Evolutionary conservation across 2,113 vertebrate species (phyloP), one percentile per base, ranked within the genome.

Genomic region (Gobius niger): DNA sequence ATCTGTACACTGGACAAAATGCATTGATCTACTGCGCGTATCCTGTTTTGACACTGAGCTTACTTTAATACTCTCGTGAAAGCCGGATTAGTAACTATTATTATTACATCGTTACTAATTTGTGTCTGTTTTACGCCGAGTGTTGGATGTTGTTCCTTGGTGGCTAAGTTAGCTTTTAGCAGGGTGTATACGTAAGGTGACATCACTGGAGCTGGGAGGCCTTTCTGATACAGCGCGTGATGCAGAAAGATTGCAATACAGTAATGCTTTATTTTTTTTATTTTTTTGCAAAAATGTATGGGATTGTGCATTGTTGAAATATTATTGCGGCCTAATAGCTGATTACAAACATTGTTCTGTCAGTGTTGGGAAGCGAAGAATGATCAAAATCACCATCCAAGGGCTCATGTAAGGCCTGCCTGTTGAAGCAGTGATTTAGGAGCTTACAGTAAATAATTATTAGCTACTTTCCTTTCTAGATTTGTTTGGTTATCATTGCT

Each of bases 201-300:
- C 78, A 66, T 76, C 68, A 76, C 73, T 51, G 57, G 34, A 9
- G 68, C 56, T 40, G 24, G 34, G 72, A 71, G 88, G 89, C 88
- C 88, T 51, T 51, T 71, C 52, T 74, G 72, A 64, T 65, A 14
- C 15, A 1, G 40, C 34, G 2, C 16, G 5, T 18, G 16, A 9
- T 24, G 18, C 9, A 0, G 10, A 24, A 53, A 11, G 18, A 24
- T 19, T 11, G 9, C 18, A 24, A 24, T 54, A 7, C n/a, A n/a
- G n/a, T n/a, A n/a, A n/a, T n/a, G n/a, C n/a, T 1, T 52, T 13
- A 19, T 19, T 19, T 9, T 53, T 53, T 12, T 18, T 53, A 11
- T 54, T 6, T 54, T 12, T 24, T 81, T 75, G 0, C 10, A 3
- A 56, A 47, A 63, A 9, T 0, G 3, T 0, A 9, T 63, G 9